These are phyloP conservation scores for Caenorhabditis sp. DNA, from an alignment of 2,888 invertebrate genomes.

Conservation along the genomic window DNA sequence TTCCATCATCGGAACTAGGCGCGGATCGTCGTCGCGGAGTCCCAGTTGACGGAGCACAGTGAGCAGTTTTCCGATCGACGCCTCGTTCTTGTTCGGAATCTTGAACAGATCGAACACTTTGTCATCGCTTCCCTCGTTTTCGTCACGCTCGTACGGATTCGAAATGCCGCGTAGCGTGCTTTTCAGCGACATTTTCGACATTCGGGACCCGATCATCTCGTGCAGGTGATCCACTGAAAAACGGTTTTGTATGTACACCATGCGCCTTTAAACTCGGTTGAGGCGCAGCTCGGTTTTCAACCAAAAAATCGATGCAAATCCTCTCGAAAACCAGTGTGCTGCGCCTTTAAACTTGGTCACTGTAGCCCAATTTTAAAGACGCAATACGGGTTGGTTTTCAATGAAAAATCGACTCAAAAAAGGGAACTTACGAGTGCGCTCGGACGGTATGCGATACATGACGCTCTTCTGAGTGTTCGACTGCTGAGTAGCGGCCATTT, in stretches of 20 bases:
- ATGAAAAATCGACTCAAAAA: not conserved
- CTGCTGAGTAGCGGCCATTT: constrained; percentile 2
- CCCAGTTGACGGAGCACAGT: constrained; percentile 75
- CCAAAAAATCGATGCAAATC: no score
- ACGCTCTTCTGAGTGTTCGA: constrained; percentile 31
- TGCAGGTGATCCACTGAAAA: constrained; percentile 61
- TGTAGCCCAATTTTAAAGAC: no score
- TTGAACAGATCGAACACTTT: constrained; percentile 75
- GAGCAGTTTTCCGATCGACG: constrained; percentile 73
- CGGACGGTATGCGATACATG: constrained; percentile 55
- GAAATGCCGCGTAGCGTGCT: constrained; percentile 57
- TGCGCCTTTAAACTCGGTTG: not conserved
- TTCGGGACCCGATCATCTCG: constrained; percentile 54
- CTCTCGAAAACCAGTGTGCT: no score
- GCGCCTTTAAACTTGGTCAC: not conserved
- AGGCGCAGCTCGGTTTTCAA: no score
- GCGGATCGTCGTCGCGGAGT: constrained; percentile 70
- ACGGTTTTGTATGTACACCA: no score
- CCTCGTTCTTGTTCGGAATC: constrained; percentile 75
- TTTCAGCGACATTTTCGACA: constrained; percentile 57
- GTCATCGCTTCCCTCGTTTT: constrained; percentile 47
- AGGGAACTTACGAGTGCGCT: constrained; percentile 38
- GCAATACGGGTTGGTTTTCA: no score
- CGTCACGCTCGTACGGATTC: constrained; percentile 63
- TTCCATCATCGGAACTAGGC: constrained; percentile 62